Base-by-base conservation (phyloP, 2,888 invertebrate species). In the Sturmia bella region DNA sequence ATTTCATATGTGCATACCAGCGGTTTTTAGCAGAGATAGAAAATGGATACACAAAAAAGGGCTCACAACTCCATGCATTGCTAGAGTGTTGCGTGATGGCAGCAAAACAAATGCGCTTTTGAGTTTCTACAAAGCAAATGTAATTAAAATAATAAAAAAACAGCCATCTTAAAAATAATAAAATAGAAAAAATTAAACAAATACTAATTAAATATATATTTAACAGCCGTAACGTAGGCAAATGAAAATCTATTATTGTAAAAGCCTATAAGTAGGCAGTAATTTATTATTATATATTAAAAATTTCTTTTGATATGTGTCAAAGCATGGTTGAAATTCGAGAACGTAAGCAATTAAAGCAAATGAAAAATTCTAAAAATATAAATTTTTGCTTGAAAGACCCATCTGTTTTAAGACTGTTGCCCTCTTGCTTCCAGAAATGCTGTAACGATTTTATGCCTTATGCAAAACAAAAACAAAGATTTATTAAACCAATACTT, bases 1-100 rank as follows among this genome's bases (percentile, higher is more conserved):
- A 85, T 85, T 85, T 84, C 85, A 85, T 84, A 85, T 86, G 87
- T 85, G 86, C 87, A 87, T 87, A 84, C 85, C 86, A 85, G 85
- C 81, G 87, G 85, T 84, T 83, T 78, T 32, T 6, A 50, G 56
- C 45, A 64, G 43, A 73, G 54, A 59, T 32, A 61, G 21, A n/a
- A n/a, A n/a, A 50, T 48, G 27, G 7, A 1, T 41, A 1, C 27
- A 43, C 27, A 13, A 45, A 43, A 69, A 41, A 54, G 48, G n/a
- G 12, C 48, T 69, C 15, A 56, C 59, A 61, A 19, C n/a, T 57
- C 43, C n/a, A 19, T 27, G 37, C 63, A 45, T 63, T 57, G 68
- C 17, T 52, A 75, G 59, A 61, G 61, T 69, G 61, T 45, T 54
- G n/a, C 41, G 39, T 21, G 13, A 52, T 5, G 6, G 52, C 43